Conservation (phyloP, 2,113 vertebrate species). For the Cairina moschata region DNA sequence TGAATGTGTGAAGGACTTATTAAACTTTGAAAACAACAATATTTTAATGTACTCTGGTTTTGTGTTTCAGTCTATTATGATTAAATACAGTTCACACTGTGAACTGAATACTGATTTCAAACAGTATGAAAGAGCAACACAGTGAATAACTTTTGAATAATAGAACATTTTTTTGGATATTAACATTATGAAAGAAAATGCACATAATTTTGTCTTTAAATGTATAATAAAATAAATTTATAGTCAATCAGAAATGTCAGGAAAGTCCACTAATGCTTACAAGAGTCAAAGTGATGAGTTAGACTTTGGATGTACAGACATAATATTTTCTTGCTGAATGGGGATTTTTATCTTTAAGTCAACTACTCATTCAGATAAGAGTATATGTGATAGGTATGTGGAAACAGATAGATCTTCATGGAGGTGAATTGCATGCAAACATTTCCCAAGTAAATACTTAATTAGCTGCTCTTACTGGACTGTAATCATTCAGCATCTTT, state of each 20-base stretch:
- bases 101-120: neutral
- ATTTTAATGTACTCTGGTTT: neutral
- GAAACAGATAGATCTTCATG: neutral
- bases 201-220: neutral
- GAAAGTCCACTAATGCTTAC: neutral
- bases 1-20: neutral
- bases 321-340: neutral
- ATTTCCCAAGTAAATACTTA: constrained; percentile 7
- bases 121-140: neutral
- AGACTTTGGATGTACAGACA: neutral
- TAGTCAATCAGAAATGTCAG: neutral
- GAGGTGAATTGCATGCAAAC: neutral
- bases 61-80: neutral
- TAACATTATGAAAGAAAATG: neutral
- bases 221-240: neutral
- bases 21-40: constrained; percentile 1
- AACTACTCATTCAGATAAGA: neutral
- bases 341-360: neutral
- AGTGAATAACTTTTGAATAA: neutral
- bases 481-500: neutral
- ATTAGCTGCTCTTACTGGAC: neutral
- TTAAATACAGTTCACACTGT: neutral
- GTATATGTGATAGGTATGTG: neutral
- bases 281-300: neutral
- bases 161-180: neutral